phyloP scores from a whole-genome alignment of 2,113 vertebrate genomes.

The Cygnus atratus region DNA sequence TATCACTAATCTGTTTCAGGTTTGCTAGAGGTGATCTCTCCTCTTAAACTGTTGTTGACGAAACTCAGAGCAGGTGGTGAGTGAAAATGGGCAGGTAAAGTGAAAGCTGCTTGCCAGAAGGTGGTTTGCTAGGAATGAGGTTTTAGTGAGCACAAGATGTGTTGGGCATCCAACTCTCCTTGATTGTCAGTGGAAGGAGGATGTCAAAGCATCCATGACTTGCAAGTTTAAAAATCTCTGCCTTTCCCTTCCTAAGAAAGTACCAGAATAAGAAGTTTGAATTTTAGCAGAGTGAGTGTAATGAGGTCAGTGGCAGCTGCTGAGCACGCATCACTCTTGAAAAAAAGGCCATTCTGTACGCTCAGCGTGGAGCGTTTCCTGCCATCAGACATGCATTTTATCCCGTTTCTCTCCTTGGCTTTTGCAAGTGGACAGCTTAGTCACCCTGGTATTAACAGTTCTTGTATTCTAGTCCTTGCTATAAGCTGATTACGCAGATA shows the following conservation, averaged over 20 bases:
- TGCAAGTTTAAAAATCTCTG: background rate
- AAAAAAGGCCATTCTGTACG: conserved; percentile 37
- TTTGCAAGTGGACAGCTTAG: conserved; percentile 8
- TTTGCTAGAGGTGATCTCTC: conserved; percentile 5
- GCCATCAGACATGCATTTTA: conserved; percentile 18
- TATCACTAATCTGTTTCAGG: conserved; percentile 9
- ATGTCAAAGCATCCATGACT: background rate
- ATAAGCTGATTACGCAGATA: background rate
- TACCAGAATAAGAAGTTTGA: conserved; percentile 18
- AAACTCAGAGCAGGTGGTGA: background rate
- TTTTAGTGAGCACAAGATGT: background rate
- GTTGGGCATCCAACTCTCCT: background rate
- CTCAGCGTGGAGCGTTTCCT: conserved; percentile 22
- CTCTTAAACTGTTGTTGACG: background rate
- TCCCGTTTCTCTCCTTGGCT: conserved; percentile 10
- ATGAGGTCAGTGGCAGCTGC: conserved; percentile 45
- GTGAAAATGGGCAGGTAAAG: background rate
- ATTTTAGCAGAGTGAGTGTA: conserved; percentile 20
- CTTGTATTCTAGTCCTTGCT: background rate
- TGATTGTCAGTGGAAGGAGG: background rate
- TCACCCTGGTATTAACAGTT: conserved; percentile 36
- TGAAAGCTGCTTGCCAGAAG: background rate
- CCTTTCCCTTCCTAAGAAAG: background rate
- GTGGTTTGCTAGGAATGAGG: background rate
- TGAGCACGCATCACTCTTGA: background rate